Percentiles rank a stretch among this genome's conserved stretches.
Conservation (phyloP, 2,113 vertebrate genomes). For the Xiphophorus maculatus region DNA sequence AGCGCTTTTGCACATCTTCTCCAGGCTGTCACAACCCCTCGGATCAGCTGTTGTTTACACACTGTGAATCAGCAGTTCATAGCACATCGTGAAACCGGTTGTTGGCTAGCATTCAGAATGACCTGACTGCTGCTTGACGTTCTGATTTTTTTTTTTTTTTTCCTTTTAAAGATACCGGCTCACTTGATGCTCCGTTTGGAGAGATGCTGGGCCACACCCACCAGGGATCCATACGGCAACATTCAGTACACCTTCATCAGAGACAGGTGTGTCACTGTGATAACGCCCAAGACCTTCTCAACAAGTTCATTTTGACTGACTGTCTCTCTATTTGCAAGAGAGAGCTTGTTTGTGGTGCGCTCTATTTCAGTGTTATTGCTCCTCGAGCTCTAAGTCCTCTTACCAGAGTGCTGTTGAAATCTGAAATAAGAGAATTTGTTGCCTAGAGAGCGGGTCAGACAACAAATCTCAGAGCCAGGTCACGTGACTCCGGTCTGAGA, state of each 20-base stretch:
- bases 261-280: conserved; percentile 72
- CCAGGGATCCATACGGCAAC: conserved; percentile 78
- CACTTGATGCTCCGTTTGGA: conserved; percentile 78
- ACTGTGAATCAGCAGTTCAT: conserved; percentile 27
- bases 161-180: conserved; percentile 67
- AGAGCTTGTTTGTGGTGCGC: background rate
- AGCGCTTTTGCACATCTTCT: conserved; percentile 4
- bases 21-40: conserved; percentile 21
- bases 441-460: conserved; percentile 51
- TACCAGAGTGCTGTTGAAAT: conserved; percentile 62
- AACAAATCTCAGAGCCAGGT: conserved; percentile 57
- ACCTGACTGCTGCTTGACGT: background rate
- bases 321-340: background rate
- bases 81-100: background rate
- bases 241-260: conserved; percentile 82
- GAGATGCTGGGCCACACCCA: conserved; percentile 81
- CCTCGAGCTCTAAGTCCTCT: conserved; percentile 23
- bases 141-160: background rate
- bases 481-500: conserved; percentile 68
- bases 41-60: conserved; percentile 63
- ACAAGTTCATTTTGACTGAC: background rate
- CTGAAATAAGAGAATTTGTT: conserved; percentile 68
- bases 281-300: background rate
- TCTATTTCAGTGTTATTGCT: conserved; percentile 22
- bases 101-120: conserved; percentile 2